phyloP scores from a whole-genome alignment of 2,113 vertebrate species.

The Ornithorhynchus anatinus region DNA sequence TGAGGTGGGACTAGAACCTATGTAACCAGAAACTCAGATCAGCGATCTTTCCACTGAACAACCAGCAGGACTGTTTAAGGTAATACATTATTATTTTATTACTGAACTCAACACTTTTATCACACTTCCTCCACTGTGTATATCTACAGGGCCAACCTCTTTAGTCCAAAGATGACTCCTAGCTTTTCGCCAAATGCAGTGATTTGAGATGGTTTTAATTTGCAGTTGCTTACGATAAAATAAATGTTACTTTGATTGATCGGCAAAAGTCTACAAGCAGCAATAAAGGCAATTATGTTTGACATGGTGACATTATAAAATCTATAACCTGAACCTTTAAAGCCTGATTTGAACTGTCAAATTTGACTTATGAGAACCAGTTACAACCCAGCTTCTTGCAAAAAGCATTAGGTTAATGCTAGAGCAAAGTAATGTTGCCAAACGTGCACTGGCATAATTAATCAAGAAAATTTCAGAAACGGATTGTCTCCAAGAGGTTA shows the following conservation, averaged over 20 bases:
- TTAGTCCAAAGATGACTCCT: constrained; percentile 13
- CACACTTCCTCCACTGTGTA: neutral
- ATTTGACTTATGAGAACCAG: constrained; percentile 68
- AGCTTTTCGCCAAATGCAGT: constrained; percentile 38
- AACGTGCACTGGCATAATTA: constrained; percentile 71
- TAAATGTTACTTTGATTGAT: constrained; percentile 70
- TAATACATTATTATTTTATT: neutral
- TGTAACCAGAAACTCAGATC: neutral
- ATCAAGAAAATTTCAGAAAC: constrained; percentile 75
- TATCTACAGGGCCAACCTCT: constrained; percentile 21
- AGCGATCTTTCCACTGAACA: neutral
- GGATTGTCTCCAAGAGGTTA: constrained; percentile 68
- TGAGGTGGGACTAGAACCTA: too few relatives aligned
- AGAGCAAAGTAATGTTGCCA: constrained; percentile 63
- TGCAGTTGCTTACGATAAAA: constrained; percentile 64
- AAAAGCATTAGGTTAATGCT: constrained; percentile 77
- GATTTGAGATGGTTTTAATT: constrained; percentile 62
- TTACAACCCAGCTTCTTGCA: constrained; percentile 69
- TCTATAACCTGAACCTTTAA: constrained; percentile 70
- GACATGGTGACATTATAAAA: constrained; percentile 69
- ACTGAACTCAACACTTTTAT: neutral
- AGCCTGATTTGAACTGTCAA: constrained; percentile 66
- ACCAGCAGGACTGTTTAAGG: neutral
- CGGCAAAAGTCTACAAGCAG: constrained; percentile 58
- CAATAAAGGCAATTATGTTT: constrained; percentile 59